These are phyloP conservation scores for Acrobasis consociella DNA, from an alignment of 2,888 invertebrate genomes.

Conservation along the genomic window DNA sequence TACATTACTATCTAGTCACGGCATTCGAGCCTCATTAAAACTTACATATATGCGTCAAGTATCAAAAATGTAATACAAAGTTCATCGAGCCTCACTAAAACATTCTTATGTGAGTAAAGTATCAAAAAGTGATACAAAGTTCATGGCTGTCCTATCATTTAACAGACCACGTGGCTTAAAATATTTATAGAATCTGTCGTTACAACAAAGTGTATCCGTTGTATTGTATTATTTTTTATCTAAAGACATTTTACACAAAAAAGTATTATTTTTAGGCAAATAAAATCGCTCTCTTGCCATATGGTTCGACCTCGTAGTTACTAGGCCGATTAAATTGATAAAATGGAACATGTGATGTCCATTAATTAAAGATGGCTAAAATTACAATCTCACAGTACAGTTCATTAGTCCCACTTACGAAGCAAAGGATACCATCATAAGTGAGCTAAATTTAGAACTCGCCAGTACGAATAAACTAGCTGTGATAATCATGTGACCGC, in stretches of 20 bases:
- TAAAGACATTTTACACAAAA: no score
- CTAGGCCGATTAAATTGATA: conserved; percentile 23
- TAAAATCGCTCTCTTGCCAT: background rate
- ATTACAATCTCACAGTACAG: conserved; percentile 49
- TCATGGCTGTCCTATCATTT: conserved; percentile 7
- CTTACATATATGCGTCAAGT: no score
- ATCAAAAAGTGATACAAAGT: conserved; percentile 7
- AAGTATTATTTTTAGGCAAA: no score
- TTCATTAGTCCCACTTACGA: conserved; percentile 50
- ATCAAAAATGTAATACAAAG: no score
- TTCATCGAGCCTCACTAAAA: no score
- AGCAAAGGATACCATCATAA: conserved; percentile 54
- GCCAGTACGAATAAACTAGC: conserved; percentile 58
- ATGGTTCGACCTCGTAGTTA: background rate
- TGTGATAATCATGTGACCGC: conserved; percentile 63
- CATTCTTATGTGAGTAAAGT: no score
- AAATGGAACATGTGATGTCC: conserved; percentile 46
- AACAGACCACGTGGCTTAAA: background rate
- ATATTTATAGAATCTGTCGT: background rate
- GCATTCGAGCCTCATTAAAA: no score
- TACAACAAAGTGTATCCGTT: background rate
- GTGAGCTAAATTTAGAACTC: conserved; percentile 70
- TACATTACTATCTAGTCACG: no score
- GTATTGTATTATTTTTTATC: no score
- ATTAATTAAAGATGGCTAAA: conserved; percentile 60